Conservation (phyloP, 2,113 vertebrate genomes). For the Dicrurus megarhynchus region DNA sequence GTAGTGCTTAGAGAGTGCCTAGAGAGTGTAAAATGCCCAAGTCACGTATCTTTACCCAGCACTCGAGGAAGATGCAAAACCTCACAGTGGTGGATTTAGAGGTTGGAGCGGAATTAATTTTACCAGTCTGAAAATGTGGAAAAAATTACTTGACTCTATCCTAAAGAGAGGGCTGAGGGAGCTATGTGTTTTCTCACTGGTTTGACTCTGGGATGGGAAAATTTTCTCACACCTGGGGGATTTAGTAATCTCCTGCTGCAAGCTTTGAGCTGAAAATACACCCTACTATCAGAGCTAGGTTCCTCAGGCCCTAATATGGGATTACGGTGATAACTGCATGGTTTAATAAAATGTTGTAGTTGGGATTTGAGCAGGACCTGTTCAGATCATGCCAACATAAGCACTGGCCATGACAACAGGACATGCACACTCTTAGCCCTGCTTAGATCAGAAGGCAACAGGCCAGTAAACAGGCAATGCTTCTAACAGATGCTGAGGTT, state of each 20-base stretch:
- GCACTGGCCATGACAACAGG: background rate
- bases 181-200: background rate
- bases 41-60: background rate
- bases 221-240: background rate
- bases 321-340: background rate
- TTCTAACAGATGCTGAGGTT: background rate
- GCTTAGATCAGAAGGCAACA: background rate
- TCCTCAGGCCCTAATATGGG: background rate
- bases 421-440: background rate
- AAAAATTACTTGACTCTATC: background rate
- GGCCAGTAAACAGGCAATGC: background rate
- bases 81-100: background rate
- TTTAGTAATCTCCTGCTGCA: constrained; percentile 8
- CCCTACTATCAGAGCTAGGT: background rate
- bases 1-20: background rate
- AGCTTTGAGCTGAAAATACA: constrained; percentile 2
- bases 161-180: background rate
- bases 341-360: constrained; percentile 4
- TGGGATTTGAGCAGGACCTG: constrained; percentile 9
- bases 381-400: background rate
- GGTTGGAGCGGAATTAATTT: background rate
- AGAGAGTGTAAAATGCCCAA: background rate
- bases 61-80: background rate
- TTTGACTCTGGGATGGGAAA: background rate
- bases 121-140: background rate